phyloP scores from a whole-genome alignment of 2,113 vertebrate species.

The Nymphicus hollandicus region DNA sequence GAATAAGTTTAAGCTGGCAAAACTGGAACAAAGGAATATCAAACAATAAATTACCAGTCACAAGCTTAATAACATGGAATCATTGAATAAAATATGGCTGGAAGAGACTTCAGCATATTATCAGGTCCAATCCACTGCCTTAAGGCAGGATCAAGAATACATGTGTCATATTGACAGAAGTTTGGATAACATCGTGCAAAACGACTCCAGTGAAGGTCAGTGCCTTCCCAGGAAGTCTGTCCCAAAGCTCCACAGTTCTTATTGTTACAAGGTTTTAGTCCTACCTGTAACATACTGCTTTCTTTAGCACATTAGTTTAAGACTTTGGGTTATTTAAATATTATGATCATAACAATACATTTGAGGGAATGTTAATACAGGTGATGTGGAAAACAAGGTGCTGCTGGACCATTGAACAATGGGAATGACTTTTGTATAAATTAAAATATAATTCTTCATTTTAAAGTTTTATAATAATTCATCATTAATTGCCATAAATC shows the following conservation, averaged over 20 bases:
- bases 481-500: neutral
- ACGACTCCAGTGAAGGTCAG: neutral
- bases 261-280: neutral
- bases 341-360: neutral
- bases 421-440: neutral
- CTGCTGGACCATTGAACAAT: neutral
- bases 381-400: neutral
- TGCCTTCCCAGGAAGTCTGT: neutral
- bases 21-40: conserved; percentile 10
- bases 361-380: neutral
- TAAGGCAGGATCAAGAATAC: neutral
- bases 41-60: conserved; percentile 19
- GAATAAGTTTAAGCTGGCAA: neutral
- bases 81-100: neutral
- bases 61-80: neutral
- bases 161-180: neutral
- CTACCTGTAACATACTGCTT: neutral
- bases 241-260: neutral
- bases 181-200: neutral
- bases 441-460: neutral
- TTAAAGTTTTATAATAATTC: neutral
- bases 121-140: neutral
- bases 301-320: neutral
- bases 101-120: neutral
- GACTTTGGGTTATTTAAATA: neutral